phyloP scores from a whole-genome alignment of 2,113 vertebrate genomes.

The Lynx canadensis region DNA sequence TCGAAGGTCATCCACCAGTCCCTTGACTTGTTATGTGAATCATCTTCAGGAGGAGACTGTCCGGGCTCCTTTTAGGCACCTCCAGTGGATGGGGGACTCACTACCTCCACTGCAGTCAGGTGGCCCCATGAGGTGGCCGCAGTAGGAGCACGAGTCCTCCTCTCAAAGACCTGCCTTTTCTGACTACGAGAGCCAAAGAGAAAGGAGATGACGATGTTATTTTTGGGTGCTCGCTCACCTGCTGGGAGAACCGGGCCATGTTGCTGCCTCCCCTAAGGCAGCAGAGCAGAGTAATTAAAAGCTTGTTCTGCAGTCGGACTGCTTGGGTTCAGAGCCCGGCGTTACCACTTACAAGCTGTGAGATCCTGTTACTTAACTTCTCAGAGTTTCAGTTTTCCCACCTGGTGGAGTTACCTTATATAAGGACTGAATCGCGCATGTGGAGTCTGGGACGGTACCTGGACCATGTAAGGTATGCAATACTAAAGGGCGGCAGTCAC shows the following conservation, averaged over 20 bases:
- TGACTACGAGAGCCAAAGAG: background rate
- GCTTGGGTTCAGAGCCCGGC: background rate
- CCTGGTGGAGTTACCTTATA: background rate
- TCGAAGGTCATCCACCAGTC: background rate
- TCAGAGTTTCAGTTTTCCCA: background rate
- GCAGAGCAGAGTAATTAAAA: background rate
- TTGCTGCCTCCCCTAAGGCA: background rate
- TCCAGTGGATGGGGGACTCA: background rate
- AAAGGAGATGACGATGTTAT: background rate
- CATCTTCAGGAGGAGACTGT: background rate
- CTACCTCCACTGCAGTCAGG: background rate
- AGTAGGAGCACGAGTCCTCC: background rate
- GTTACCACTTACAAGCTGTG: background rate
- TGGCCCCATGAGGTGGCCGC: background rate
- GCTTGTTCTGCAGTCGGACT: background rate
- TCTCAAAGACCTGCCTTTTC: background rate
- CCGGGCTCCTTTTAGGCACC: background rate
- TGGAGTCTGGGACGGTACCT: accelerated
- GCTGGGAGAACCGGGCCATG: background rate
- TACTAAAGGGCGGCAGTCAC: background rate
- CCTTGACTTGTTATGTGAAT: background rate
- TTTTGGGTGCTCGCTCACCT: background rate
- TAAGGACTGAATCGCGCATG: accelerated
- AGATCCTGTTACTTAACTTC: background rate
- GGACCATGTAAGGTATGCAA: accelerated